Evolutionary conservation across 2,113 vertebrate species (phyloP).

Genomic region (Lathamus discolor): DNA sequence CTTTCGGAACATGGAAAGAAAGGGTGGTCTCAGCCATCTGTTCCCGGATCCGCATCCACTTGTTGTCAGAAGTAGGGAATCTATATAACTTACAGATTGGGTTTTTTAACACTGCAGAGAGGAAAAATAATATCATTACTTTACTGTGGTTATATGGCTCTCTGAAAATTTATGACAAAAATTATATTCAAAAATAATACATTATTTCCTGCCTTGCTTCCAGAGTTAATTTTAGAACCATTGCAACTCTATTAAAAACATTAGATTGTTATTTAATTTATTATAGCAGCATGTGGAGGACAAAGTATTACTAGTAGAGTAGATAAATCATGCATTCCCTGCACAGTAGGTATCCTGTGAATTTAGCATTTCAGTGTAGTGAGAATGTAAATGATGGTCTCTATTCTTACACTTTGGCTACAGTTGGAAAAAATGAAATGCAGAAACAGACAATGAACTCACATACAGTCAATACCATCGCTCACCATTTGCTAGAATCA

Average conservation of each 20-base stretch:
- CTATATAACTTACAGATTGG: slow-evolving; percentile 92
- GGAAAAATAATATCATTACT: background rate
- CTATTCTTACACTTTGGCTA: background rate
- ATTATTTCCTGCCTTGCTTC: background rate
- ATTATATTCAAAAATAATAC: background rate
- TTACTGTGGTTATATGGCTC: background rate
- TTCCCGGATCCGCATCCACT: slow-evolving; percentile 93
- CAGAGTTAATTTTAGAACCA: background rate
- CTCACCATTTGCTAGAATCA: background rate
- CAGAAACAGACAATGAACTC: background rate
- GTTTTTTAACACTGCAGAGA: slow-evolving; percentile 88
- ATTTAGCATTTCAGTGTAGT: background rate
- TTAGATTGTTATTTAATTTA: background rate
- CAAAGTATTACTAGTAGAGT: background rate
- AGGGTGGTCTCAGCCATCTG: slow-evolving; percentile 96
- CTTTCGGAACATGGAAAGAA: slow-evolving; percentile 94
- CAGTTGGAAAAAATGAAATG: background rate
- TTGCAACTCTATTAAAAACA: background rate
- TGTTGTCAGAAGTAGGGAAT: slow-evolving; percentile 93
- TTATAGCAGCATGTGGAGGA: background rate
- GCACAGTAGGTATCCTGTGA: background rate
- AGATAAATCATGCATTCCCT: background rate
- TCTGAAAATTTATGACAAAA: background rate
- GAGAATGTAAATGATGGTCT: background rate
- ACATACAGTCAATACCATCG: fast-evolving